Evolutionary conservation across 1,140 invertebrate species (phyloP), one percentile per base, ranked within the genome.

Genomic region (Lithobius niger): DNA sequence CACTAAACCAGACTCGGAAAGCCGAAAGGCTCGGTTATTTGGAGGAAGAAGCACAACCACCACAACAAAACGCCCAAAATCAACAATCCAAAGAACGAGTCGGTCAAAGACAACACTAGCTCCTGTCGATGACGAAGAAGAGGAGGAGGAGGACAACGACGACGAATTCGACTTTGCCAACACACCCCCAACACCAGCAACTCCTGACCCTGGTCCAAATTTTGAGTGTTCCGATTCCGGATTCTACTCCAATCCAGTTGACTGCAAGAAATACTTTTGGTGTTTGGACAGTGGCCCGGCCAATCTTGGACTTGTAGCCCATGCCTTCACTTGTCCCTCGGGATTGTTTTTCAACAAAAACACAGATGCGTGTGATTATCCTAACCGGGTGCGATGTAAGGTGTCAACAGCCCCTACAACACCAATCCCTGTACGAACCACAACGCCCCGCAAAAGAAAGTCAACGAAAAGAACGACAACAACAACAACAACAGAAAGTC

Each of bases 251-350:
- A 88, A 95, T 72, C 88, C 89, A 1, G 77, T 84, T 27, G 88
- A 93, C 65, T 95, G 90, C 69, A 89, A 90, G 66, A 93, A 93
- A 66, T 95, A 95, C 63, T 94, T 89, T 69, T 93, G 89, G 89
- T 95, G 90, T 68, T 70, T 94, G 43, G 86, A 90, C 60, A 88
- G 84, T 63, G 88, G 88, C 1, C 84, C 88, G 0, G 84, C 88
- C 3, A 85, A 89, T 58, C 73, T 91, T 26, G 90, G 89, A 44
- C 83, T 93, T 44, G 86, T 94, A 19, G 87, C 88, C 6, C 88
- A 94, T 74, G 85, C 89, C 63, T 95, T 95, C 65, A 93, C 88
- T 2, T 95, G 91, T 66, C 89, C 90, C 0, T 88, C 88, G 54
- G 86, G 86, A 40, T 70, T 95, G 18, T 88, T 82, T 65, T 95